These are phyloP conservation scores for Lasioglossum albipes DNA, from an alignment of 1,140 invertebrate genomes.

Conservation along the genomic window DNA sequence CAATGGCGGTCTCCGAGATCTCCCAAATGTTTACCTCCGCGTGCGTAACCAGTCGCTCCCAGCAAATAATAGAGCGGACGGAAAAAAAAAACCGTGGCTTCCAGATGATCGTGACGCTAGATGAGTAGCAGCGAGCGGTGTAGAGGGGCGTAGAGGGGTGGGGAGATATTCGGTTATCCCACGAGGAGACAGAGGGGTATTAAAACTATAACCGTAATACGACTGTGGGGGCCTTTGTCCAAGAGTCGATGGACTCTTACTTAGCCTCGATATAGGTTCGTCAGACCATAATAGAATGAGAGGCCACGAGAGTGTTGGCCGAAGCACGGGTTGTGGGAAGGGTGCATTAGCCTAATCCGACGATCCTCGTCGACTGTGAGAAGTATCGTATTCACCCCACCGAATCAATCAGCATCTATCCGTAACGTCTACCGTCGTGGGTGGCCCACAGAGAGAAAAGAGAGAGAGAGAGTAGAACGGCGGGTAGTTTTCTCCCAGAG, in stretches of 20 bases:
- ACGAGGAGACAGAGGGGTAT: slow-evolving; percentile 22
- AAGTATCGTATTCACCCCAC: slow-evolving; percentile 75
- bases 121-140: too few species aligned
- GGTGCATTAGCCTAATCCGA: slow-evolving; percentile 66
- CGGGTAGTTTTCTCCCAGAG: slow-evolving; percentile 43
- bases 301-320: slow-evolving; percentile 40
- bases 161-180: slow-evolving; percentile 1
- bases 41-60: not conserved
- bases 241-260: slow-evolving; percentile 66
- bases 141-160: too few species aligned
- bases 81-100: not conserved
- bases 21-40: not conserved
- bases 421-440: slow-evolving; percentile 68
- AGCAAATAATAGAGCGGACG: not conserved
- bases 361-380: slow-evolving; percentile 65
- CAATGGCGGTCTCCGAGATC: not conserved
- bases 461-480: not conserved
- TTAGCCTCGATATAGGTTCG: slow-evolving; percentile 57
- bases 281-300: slow-evolving; percentile 51
- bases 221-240: slow-evolving; percentile 50
- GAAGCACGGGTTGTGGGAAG: slow-evolving; percentile 45
- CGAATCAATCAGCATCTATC: slow-evolving; percentile 72
- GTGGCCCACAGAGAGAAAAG: slow-evolving; percentile 8
- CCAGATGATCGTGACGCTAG: not conserved
- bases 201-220: slow-evolving; percentile 59